Evolutionary conservation across 1,140 invertebrate genomes (phyloP), one percentile per base, ranked within the genome.

Genomic region (Drosophila ironensis): DNA sequence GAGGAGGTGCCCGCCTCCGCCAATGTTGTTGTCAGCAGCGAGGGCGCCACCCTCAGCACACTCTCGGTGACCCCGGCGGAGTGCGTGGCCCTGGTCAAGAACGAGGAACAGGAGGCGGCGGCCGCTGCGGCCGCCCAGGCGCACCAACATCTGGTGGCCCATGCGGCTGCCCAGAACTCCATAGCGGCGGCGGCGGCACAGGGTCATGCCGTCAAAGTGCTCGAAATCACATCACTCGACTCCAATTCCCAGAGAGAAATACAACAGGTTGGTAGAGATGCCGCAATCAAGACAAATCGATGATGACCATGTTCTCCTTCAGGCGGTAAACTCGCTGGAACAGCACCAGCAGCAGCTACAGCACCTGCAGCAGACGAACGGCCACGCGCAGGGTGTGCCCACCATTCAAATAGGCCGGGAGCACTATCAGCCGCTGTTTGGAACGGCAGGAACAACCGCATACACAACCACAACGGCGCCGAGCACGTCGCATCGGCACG

Each of bases 211-310:
- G 87, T 89, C 0, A 89, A 89, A 30, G 88, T 89, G 9, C 41
- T 89, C 0, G 88, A 89, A 40, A 89, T 89, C 4, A 89, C 88
- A 41, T 89, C 88, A 1, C 57, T 89, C 19, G 88, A 89, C 44
- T 82, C 80, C 0, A 89, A 89, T 54, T 89, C 87, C 1, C 88
- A 89, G 35, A 80, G 88, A 11, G 88, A 89, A 53, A 88, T 89
- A 72, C 88, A 89, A 72, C 88, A 89, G 76, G 87, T 86, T 4
- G 6, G 9, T 22, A 40, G n/a, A n/a, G n/a, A n/a, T n/a, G n/a
- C n/a, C n/a, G 1, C 1, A 44, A 40, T 41, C 16, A 8, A 11
- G 3, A 3, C 8, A 6, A 6, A 12, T 44, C 8, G 2, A 33
- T 12, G 14, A 33, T 11, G 8, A 14, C n/a, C n/a, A n/a, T n/a